Evolutionary conservation across 2,113 vertebrate species (phyloP), one percentile per base, ranked within the genome.

Genomic region (Apodemus sylvaticus): DNA sequence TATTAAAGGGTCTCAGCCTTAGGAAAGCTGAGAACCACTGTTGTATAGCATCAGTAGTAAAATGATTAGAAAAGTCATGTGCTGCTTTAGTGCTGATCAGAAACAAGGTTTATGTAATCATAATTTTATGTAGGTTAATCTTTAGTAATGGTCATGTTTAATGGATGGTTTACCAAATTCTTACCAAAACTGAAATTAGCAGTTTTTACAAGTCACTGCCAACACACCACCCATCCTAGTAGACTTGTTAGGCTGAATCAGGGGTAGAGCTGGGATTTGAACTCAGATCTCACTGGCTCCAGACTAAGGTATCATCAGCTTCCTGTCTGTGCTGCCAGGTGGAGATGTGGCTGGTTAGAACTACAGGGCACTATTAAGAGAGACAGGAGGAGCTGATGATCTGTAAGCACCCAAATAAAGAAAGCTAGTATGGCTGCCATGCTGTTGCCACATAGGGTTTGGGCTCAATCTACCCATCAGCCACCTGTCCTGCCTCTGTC

Each of bases 91-190:
- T 81, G 58, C 83, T 94, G 60, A 70, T 76, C 86, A 60, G 71
- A 42, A 74, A 22, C 71, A 74, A n/a, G 19, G 85, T 64, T 94
- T 89, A 89, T 45, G 51, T 91, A 74, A 90, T 62, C 91, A n/a
- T 60, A 86, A 79, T 48, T 77, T 91, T 79, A 53, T 94, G 73
- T 70, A 45, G 73, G 76, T 94, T 88, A 34, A 83, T 82, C 64
- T 97, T 93, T 81, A 87, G 60, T 36, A 71, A 58, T 62, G 78
- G 78, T 7, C 73, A 26, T 91, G 34, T 85, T 92, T 93, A 81
- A 89, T 0, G 14, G 86, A 36, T 55, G 24, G 31, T 45, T 95
- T 55, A 82, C 51, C 74, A 73, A 66, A 60, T 76, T 85, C 70
- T 48, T 77, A n/a, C n/a, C n/a, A 48, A 20, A 86, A 20, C 39